phyloP scores from a whole-genome alignment of 1,140 invertebrate genomes.

The Tetragonula clypearis region DNA sequence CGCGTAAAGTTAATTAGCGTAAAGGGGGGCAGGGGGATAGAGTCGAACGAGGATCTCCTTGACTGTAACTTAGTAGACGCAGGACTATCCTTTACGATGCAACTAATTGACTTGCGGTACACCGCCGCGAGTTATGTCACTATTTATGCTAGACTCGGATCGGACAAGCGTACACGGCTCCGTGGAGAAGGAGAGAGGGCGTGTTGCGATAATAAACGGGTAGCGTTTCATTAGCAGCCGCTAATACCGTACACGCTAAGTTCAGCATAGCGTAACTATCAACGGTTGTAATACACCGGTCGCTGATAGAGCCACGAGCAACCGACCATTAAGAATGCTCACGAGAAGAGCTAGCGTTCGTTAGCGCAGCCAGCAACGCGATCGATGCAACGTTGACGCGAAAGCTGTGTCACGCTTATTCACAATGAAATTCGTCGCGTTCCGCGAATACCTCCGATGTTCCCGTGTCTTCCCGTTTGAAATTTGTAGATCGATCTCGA shows the following conservation, averaged over 20 bases:
- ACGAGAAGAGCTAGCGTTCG: slow-evolving; percentile 54
- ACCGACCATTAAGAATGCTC: slow-evolving; percentile 58
- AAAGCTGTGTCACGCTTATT: slow-evolving; percentile 22
- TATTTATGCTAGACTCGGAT: slow-evolving; percentile 54
- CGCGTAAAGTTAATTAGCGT: slow-evolving; percentile 58
- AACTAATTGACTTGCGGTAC: slow-evolving; percentile 67
- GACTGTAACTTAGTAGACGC: slow-evolving; percentile 44
- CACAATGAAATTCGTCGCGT: neutral
- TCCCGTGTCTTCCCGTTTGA: no score
- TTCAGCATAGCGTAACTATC: slow-evolving; percentile 65
- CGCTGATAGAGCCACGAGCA: slow-evolving; percentile 53
- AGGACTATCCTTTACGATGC: slow-evolving; percentile 53
- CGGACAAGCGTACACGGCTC: slow-evolving; percentile 29
- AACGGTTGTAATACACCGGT: slow-evolving; percentile 54
- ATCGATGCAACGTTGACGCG: slow-evolving; percentile 18
- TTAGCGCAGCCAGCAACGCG: slow-evolving; percentile 32
- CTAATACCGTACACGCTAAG: slow-evolving; percentile 64
- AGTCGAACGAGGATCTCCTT: slow-evolving; percentile 37
- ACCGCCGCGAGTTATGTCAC: slow-evolving; percentile 65
- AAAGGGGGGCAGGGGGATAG: neutral
- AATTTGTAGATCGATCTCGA: neutral
- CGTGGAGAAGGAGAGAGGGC: neutral
- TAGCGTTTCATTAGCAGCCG: slow-evolving; percentile 63
- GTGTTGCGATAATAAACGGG: slow-evolving; percentile 60
- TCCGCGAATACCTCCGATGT: neutral